Conservation (phyloP, 2,113 vertebrate species). For the Paradoxurus hermaphroditus region DNA sequence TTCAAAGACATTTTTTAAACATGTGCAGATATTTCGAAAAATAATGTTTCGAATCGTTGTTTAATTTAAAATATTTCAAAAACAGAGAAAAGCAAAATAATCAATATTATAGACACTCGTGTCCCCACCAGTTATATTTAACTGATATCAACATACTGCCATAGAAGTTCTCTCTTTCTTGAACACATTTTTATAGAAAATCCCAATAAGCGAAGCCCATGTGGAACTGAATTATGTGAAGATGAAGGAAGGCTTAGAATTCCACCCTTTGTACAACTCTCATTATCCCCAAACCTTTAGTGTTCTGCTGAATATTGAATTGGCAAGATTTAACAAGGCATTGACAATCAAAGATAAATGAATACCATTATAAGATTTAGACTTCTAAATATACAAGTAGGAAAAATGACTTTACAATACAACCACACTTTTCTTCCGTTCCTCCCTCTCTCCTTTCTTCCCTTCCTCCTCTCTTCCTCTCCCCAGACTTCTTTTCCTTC, state of each 20-base stretch:
- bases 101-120: background rate
- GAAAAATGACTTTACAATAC: background rate
- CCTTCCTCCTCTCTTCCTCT: background rate
- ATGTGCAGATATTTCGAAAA: background rate
- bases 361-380: background rate
- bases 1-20: background rate
- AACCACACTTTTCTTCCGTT: background rate
- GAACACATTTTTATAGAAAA: background rate
- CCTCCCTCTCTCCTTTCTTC: background rate
- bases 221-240: background rate
- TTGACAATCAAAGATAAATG: background rate
- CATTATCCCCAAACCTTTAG: background rate
- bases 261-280: fast-evolving
- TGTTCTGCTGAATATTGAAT: background rate
- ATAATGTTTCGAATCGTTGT: background rate
- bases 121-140: background rate
- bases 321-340: background rate
- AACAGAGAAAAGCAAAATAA: background rate
- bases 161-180: background rate
- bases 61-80: background rate
- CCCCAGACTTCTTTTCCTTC: background rate
- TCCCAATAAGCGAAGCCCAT: background rate
- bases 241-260: background rate
- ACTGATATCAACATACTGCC: background rate
- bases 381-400: background rate